Base-by-base conservation (phyloP, 1,140 invertebrate species). In the Cryptotermes secundus region DNA sequence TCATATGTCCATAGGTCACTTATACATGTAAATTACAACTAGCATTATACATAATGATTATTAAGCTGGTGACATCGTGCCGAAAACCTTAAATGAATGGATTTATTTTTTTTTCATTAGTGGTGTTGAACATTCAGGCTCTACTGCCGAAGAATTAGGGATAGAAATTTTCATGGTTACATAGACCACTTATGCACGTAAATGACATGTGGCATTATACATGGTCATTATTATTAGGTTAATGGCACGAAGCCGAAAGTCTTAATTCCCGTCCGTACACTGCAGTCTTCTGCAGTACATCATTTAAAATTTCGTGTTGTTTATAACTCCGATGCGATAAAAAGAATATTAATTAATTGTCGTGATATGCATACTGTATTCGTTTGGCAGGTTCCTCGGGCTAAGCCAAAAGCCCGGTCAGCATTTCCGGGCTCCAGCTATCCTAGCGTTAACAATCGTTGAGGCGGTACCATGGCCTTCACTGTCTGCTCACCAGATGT, bases 321-420 rank as follows among this genome's bases (percentile, higher is more conserved):
- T 72, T 72, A 72, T 72, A 14, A 9, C 26, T 72, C 14, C 7
- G 26, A n/a, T 14, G 31, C 59, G 26, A 72, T n/a, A 72, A 72
- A 72, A 72, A n/a, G 59, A 72, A 72, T 26, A 72, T n/a, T n/a
- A 72, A 72, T 72, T 72, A 72, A 72, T 72, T 72, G 59, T 26
- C 26, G 16, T 72, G 59, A 72, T 72, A 72, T 72, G 14, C 59
- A 6, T 72, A 72, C n/a, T 72, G n/a, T 72, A n/a, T 72, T n/a
- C 26, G 1, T 31, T 9, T 16, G 26, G 59, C 59, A n/a, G 31
- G 59, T n/a, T 72, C 26, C n/a, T 72, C n/a, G 4, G 26, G 59
- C 26, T 7, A 72, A 31, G 26, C 31, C 14, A 2, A n/a, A 31
- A 72, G n/a, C n/a, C 6, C 9, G 59, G 6, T n/a, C 59, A 72